phyloP scores from a whole-genome alignment of 1,140 invertebrate genomes.

The Palaemon carinicauda region DNA sequence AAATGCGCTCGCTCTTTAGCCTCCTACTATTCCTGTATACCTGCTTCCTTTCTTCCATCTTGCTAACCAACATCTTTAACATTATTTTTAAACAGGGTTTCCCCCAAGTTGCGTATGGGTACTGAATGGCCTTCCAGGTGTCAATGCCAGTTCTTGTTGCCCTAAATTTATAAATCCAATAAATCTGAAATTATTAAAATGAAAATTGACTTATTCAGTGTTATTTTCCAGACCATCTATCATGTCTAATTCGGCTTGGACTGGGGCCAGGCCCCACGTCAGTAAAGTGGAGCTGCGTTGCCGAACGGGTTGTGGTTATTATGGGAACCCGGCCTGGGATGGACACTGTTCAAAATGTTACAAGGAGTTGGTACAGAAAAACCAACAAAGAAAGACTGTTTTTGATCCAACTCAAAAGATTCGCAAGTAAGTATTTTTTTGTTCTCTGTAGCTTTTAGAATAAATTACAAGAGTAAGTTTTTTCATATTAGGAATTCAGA shows the following conservation, averaged over 20 bases:
- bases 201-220: too few relatives aligned
- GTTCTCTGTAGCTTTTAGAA: too few relatives aligned
- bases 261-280: constrained; percentile 77
- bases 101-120: background rate
- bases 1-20: too few relatives aligned
- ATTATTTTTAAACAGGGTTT: too few relatives aligned
- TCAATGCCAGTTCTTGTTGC: background rate
- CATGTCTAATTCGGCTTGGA: constrained; percentile 34
- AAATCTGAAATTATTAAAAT: too few relatives aligned
- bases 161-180: too few relatives aligned
- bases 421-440: constrained; percentile 6
- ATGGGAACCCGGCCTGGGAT: constrained; percentile 96
- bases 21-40: too few relatives aligned
- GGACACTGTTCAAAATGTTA: constrained; percentile 95
- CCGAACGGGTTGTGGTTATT: constrained; percentile 95
- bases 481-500: background rate
- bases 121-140: background rate
- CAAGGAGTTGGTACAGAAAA: constrained; percentile 63
- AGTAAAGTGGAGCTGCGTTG: constrained; percentile 89
- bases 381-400: constrained; percentile 53
- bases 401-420: constrained; percentile 53
- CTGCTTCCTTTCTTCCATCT: too few relatives aligned
- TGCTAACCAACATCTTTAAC: too few relatives aligned
- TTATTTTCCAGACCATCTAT: background rate
- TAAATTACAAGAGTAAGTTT: too few relatives aligned